Evolutionary conservation across 2,797 vertebrate species (phyloP).

Genomic region (Hoplostethus mediterraneus): DNA sequence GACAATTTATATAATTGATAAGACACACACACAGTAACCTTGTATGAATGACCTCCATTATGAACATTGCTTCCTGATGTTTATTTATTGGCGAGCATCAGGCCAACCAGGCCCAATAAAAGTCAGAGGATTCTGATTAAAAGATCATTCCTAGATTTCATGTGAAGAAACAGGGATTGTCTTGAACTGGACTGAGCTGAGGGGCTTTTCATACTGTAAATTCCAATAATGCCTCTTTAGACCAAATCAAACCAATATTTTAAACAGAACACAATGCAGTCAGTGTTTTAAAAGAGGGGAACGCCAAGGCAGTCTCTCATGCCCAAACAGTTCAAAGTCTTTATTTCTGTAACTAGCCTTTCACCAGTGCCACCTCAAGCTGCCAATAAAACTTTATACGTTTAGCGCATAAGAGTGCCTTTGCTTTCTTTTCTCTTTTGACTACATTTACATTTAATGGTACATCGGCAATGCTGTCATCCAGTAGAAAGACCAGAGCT

Average conservation of each 20-base stretch:
- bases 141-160: not conserved
- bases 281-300: slow-evolving; percentile 17
- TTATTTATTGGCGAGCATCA: not conserved
- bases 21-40: no score
- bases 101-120: slow-evolving; percentile 13
- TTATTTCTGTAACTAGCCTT: not conserved
- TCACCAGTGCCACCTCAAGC: slow-evolving; percentile 4
- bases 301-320: no score
- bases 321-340: slow-evolving; percentile 2
- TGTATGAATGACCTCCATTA: no score
- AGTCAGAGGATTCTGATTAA: slow-evolving; percentile 24
- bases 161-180: not conserved
- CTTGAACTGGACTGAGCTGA: not conserved
- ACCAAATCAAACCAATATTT: not conserved
- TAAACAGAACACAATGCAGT: slow-evolving; percentile 10
- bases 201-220: slow-evolving; percentile 9
- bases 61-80: not conserved
- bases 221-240: slow-evolving; percentile 11
- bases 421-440: slow-evolving; percentile 11
- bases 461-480: no score
- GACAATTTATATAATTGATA: no score
- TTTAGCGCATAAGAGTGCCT: not conserved
- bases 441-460: no score
- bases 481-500: no score
- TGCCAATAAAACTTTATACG: not conserved